These are phyloP conservation scores for Periphyllus acericola DNA, from an alignment of 2,888 invertebrate species.

Conservation along the genomic window DNA sequence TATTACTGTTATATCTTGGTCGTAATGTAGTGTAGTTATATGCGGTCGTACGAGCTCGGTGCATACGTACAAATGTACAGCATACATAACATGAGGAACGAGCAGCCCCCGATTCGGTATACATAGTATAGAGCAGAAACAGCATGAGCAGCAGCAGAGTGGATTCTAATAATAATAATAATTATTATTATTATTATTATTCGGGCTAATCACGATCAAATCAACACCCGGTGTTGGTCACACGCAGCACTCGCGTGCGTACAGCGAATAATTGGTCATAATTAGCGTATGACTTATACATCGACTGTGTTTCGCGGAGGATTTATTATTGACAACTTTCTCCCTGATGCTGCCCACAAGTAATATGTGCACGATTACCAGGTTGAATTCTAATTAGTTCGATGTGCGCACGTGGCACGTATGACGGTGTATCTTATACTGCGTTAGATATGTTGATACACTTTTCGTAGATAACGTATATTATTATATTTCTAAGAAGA, in stretches of 20 bases:
- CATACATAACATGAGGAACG: neutral
- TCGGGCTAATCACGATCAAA: neutral
- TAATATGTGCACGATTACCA: neutral
- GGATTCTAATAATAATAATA: slow-evolving; percentile 11
- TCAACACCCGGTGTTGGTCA: neutral
- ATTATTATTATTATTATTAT: too few relatives aligned
- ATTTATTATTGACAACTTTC: neutral
- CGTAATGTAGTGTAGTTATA: neutral
- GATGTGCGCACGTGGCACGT: too few relatives aligned
- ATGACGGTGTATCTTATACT: too few relatives aligned
- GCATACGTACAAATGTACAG: too few relatives aligned
- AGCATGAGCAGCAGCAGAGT: neutral
- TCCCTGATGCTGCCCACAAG: accelerated
- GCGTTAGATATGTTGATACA: too few relatives aligned
- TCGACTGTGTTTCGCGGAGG: neutral
- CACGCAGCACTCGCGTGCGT: neutral
- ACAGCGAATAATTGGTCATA: neutral
- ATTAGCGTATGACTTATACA: neutral
- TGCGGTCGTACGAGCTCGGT: too few relatives aligned
- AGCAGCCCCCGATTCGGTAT: neutral
- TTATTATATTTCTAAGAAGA: too few relatives aligned
- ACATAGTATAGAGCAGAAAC: neutral
- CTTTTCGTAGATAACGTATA: too few relatives aligned
- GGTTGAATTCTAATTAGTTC: too few relatives aligned
- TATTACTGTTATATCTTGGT: neutral